These are phyloP conservation scores for Lepidocolaptes lacrymiger DNA, from an alignment of 2,797 vertebrate genomes.

Conservation along the genomic window DNA sequence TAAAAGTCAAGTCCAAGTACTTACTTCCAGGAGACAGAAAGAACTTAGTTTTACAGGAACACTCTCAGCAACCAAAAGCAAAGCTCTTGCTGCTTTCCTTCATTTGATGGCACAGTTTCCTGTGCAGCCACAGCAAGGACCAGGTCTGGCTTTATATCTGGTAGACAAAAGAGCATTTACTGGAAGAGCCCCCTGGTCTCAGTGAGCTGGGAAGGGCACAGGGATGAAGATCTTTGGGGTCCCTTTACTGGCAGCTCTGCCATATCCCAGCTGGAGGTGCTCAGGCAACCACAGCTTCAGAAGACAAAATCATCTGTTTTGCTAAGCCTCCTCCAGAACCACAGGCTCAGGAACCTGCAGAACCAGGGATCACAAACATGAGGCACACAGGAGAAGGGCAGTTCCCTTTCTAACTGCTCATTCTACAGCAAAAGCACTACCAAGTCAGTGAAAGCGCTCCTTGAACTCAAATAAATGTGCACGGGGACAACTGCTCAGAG, in stretches of 20 bases:
- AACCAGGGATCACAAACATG: not conserved
- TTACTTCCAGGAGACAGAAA: not conserved
- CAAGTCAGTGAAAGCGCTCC: not conserved
- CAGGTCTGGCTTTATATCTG: not conserved
- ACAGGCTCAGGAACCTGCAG: not conserved
- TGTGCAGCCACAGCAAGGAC: not conserved
- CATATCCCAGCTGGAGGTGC: fast-evolving
- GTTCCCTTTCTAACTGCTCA: not conserved
- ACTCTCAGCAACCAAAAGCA: not conserved
- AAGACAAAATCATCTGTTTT: not conserved
- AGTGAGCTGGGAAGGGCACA: not conserved
- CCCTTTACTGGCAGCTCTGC: not conserved
- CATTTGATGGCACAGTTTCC: not conserved
- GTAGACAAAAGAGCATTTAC: not conserved
- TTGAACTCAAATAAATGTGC: not conserved
- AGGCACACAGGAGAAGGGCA: not conserved
- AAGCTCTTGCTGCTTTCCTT: not conserved
- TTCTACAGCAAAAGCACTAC: not conserved
- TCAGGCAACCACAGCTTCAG: not conserved
- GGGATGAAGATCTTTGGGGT: not conserved
- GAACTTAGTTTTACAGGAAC: not conserved
- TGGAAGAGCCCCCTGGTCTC: not conserved
- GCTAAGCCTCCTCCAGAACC: not conserved
- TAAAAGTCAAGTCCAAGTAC: not conserved
- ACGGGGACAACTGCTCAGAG: not conserved